Percentiles rank a stretch among this genome's conserved stretches.
phyloP scores from a whole-genome alignment of 2,888 invertebrate species.

The Nudaria mundana region DNA sequence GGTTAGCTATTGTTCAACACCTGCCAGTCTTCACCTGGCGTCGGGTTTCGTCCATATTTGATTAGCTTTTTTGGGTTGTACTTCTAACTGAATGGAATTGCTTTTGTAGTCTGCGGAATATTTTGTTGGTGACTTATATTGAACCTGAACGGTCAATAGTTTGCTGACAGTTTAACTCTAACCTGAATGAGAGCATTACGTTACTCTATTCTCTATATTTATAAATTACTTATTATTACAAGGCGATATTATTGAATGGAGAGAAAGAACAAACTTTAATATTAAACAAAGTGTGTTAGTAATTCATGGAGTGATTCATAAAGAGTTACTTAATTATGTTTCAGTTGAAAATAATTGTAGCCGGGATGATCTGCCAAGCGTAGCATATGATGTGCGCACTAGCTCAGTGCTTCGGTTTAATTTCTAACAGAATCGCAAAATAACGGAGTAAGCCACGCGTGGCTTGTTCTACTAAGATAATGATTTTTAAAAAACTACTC shows the following conservation, averaged over 20 bases:
- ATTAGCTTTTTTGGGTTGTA: conserved; percentile 68
- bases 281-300: too few species aligned
- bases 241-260: too few species aligned
- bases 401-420: background rate
- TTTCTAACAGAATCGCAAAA: background rate
- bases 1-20: conserved; percentile 60
- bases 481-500: too few species aligned
- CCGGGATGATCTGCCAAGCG: background rate
- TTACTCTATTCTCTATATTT: too few species aligned
- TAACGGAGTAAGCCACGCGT: background rate
- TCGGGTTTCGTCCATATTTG: conserved; percentile 67
- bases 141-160: background rate
- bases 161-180: background rate
- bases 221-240: too few species aligned
- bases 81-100: conserved; percentile 52
- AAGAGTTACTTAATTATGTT: conserved; percentile 20
- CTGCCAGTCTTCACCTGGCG: conserved; percentile 72
- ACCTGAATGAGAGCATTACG: too few species aligned
- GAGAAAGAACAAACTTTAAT: too few species aligned
- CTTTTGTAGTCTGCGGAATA: too few species aligned
- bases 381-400: too few species aligned
- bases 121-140: conserved; percentile 18
- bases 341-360: background rate
- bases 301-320: conserved; percentile 10
- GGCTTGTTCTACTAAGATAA: background rate